Evolutionary conservation across 2,113 vertebrate species (phyloP), one percentile per base, ranked within the genome.

Genomic region (Pygoscelis antarcticus): DNA sequence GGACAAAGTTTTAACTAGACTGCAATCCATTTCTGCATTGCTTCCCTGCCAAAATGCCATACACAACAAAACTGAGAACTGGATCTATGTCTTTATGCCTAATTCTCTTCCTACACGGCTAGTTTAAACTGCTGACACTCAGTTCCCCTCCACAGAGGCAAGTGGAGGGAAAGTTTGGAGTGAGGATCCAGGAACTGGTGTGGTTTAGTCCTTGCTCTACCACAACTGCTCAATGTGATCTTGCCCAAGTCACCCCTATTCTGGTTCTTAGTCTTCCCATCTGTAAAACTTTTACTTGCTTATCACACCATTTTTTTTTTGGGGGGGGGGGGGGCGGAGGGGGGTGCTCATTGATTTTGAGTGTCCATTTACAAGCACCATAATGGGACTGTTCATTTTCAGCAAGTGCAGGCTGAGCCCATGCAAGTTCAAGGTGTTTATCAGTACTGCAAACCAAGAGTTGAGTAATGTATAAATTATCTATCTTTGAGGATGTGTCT

Each of bases 301-400:
- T 61, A 54, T 15, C 55, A 30, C 40, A 40, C 4, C 30, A 16
- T 17, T 36, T 52, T 55, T 47, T 36, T 52, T 55, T 47, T 23
- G 18, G 3, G 2, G 4, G 26, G 6, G 13, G 12, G 25, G 13
- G 55, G 10, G 16, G 0, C 3, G 25, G 7, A 11, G 13, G 25
- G 20, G 18, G 16, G 16, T 0, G 6, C 25, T 44, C 58, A 5
- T 0, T 61, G n/a, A 40, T 26, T 38, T 9, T 30, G 34, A 54
- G 29, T 6, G 8, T 40, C 36, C 38, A 13, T 44, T 55, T 54
- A 46, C 32, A 22, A 68, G 40, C 34, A 52, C 36, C 34, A 8
- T 8, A 29, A 64, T 9, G 47, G 55, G 29, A 46, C 47, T 62
- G 58, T 2, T 65, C 38, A 10, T 47, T 14, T 44, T 29, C 62